Conservation (phyloP, 1,140 invertebrate species). For the Sycophaga agraensis region DNA sequence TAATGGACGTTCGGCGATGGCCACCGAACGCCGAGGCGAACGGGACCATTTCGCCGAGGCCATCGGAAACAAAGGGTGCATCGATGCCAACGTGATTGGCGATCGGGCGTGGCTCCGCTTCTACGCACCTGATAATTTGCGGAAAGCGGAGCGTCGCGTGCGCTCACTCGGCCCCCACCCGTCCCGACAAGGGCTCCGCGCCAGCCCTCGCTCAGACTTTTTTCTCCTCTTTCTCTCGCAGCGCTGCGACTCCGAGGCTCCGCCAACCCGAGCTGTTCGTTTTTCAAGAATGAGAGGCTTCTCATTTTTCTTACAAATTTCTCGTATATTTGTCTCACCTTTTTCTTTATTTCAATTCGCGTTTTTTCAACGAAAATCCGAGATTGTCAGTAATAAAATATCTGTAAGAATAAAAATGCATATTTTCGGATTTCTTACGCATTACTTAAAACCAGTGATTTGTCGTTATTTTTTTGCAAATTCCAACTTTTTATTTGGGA, state of each 20-base stretch:
- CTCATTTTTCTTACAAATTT: too few species aligned
- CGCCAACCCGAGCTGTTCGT: background rate
- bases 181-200: background rate
- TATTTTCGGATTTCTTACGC: too few species aligned
- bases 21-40: constrained; percentile 42
- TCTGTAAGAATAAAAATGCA: too few species aligned
- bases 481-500: too few species aligned
- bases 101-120: constrained; percentile 47
- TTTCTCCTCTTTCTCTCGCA: background rate
- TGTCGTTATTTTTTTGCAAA: too few species aligned
- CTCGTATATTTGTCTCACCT: too few species aligned
- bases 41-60: constrained; percentile 36
- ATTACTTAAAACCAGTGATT: too few species aligned
- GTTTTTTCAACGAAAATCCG: background rate
- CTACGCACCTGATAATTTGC: constrained; percentile 30
- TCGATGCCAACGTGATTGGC: constrained; percentile 49
- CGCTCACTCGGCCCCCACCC: background rate
- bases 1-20: constrained; percentile 56
- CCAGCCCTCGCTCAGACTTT: background rate
- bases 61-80: constrained; percentile 50
- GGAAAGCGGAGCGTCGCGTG: constrained; percentile 13
- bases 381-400: too few species aligned
- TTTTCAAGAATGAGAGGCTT: too few species aligned
- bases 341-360: background rate
- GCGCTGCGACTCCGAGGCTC: background rate